phyloP scores from a whole-genome alignment of 2,888 invertebrate species.

The Patella ulyssiponensis region DNA sequence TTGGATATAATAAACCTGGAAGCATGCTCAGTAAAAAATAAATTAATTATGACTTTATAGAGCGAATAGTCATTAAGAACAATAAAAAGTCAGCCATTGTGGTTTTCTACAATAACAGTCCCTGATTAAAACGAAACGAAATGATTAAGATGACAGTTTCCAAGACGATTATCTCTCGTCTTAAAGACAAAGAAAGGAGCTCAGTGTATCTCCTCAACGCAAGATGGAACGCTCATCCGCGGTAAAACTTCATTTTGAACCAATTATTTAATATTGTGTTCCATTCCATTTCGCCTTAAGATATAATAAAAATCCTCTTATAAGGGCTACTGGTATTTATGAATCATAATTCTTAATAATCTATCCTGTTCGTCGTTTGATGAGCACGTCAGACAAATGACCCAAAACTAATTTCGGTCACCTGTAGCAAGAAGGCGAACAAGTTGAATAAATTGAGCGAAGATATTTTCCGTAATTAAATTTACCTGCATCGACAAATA shows the following conservation, averaged over 20 bases:
- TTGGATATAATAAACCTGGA: too few species aligned
- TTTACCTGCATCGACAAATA: slow-evolving; percentile 9
- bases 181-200: too few species aligned
- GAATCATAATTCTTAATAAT: slow-evolving; percentile 1
- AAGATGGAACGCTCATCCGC: not conserved
- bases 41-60: too few species aligned
- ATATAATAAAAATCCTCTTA: slow-evolving; percentile 5
- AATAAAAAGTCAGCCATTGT: too few species aligned
- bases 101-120: too few species aligned
- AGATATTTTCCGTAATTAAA: slow-evolving; percentile 7
- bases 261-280: slow-evolving; percentile 12
- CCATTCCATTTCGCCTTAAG: slow-evolving; percentile 8
- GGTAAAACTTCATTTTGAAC: slow-evolving; percentile 5
- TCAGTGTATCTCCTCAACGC: not conserved
- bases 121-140: too few species aligned
- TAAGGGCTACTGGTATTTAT: not conserved
- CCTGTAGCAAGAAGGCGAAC: not conserved
- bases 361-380: not conserved
- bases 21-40: too few species aligned
- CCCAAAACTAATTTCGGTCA: not conserved
- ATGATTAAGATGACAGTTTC: too few species aligned
- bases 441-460: slow-evolving; percentile 1
- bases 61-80: too few species aligned
- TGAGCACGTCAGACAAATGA: not conserved
- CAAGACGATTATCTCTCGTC: too few species aligned